A percentile compares a stretch with the other conserved stretches of the same genome.
Conservation (phyloP, 2,888 invertebrate genomes). For the Dysmachus trigonus region DNA sequence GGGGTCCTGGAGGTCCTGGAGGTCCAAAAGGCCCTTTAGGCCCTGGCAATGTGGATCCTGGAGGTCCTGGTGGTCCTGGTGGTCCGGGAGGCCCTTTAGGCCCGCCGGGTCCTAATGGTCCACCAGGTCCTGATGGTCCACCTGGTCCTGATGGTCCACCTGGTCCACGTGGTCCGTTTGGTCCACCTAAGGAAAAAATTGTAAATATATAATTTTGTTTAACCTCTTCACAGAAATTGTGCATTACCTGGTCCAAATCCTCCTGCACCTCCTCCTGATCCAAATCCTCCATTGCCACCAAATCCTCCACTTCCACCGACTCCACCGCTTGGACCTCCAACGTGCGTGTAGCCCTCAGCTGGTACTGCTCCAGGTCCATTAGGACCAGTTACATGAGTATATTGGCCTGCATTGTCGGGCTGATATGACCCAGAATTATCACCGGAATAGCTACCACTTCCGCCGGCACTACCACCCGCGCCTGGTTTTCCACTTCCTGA, state of each 20-base stretch:
- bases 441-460: constrained; percentile 31
- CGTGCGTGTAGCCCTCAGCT: constrained; percentile 32
- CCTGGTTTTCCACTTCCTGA: constrained; percentile 16
- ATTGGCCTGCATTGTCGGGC: constrained; percentile 47
- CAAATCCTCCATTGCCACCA: constrained; percentile 41
- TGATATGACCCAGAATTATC: constrained; percentile 29
- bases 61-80: constrained; percentile 53
- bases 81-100: constrained; percentile 50
- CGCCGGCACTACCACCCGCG: constrained; percentile 3
- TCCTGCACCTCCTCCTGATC: constrained; percentile 56
- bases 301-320: constrained; percentile 47
- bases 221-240: neutral
- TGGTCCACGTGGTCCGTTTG: constrained; percentile 60
- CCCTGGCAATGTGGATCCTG: constrained; percentile 21
- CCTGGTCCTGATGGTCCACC: constrained; percentile 61
- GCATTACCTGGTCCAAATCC: constrained; percentile 47
- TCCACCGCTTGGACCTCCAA: constrained; percentile 45
- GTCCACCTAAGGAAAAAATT: neutral
- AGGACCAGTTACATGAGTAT: constrained; percentile 46
- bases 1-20: constrained; percentile 55
- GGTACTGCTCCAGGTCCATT: constrained; percentile 51
- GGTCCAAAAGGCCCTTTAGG: constrained; percentile 51
- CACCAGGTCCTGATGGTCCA: constrained; percentile 59
- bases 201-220: neutral
- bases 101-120: constrained; percentile 55